Conservation (phyloP, 2,113 vertebrate genomes). For the Osmerus mordax region DNA sequence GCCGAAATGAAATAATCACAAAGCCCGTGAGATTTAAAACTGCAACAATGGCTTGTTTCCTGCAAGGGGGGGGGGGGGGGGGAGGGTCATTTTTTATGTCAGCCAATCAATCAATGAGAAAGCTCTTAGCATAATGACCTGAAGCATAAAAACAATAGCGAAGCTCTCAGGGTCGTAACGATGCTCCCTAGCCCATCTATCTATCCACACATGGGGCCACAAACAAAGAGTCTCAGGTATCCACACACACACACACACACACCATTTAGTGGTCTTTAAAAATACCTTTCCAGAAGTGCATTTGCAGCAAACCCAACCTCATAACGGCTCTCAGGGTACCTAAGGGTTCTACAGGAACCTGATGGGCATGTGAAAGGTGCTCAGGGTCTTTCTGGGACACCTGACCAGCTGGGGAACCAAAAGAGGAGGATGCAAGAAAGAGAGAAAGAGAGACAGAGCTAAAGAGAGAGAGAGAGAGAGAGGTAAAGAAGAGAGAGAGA, state of each 20-base stretch:
- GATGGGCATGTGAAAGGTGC: background rate
- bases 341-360: constrained; percentile 14
- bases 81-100: background rate
- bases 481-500: background rate
- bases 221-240: constrained; percentile 37
- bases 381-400: background rate
- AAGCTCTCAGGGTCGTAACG: constrained; percentile 16
- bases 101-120: constrained; percentile 29
- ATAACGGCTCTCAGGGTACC: constrained; percentile 32
- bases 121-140: constrained; percentile 30
- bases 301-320: constrained; percentile 37
- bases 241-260: background rate
- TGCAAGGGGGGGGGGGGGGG: background rate
- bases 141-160: constrained; percentile 4
- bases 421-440: no score
- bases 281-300: constrained; percentile 35
- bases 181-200: constrained; percentile 8
- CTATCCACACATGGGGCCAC: constrained; percentile 22
- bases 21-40: no score
- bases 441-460: constrained; percentile 8
- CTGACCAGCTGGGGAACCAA: no score
- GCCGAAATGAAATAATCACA: no score
- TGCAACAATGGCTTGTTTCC: background rate
- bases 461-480: background rate
- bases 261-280: constrained; percentile 28